Base-by-base conservation (phyloP, 2,888 invertebrate species). In the Melinaea marsaeus region DNA sequence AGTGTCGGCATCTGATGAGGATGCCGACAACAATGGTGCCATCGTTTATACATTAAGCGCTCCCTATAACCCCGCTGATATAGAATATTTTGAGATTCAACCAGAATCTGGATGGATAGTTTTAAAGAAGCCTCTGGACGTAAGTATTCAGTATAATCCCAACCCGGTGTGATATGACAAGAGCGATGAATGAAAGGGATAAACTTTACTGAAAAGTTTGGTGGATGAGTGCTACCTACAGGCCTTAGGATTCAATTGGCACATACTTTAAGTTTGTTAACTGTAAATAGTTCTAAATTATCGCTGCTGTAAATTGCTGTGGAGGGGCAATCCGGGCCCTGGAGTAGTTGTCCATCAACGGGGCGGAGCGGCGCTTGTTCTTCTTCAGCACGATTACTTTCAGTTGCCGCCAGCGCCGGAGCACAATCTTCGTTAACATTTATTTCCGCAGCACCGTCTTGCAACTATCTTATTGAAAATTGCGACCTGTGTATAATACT, bases 81-180 rank as follows among this genome's bases (percentile, higher is more conserved):
- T 98, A 79, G 97, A 98, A 81, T 98, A 98, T 90, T 99, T 99
- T 86, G 96, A 96, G 85, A 98, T 99, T 75, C 98, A 98, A 90
- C 95, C 97, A 74, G 97, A 98, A 84, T 98, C 98, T 77, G 99
- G 99, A 81, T 98, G 98, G 97, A 98, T 99, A 81, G 96, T 97
- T 67, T 92, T 98, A 77, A 97, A 96, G 92, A 98, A 97, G 87
- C 97, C 98, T 62, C 92, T 99, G 81, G 98, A 98, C 94, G 98
- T 98, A 95, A 97, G 97, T 97, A 93, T 92, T 63, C 72, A 65
- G 65, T 67, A 72, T 63, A 71, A 67, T 58, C 68, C 60, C 72
- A 69, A 69, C 72, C 76, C 9, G 32, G 81, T 80, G 79, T 78
- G 74, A 67, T 78, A 75, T 88, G 84, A 79, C 66, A 79, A 81